Evolutionary conservation across 2,888 invertebrate genomes (phyloP).

Genomic region (Eupsilia transversa): DNA sequence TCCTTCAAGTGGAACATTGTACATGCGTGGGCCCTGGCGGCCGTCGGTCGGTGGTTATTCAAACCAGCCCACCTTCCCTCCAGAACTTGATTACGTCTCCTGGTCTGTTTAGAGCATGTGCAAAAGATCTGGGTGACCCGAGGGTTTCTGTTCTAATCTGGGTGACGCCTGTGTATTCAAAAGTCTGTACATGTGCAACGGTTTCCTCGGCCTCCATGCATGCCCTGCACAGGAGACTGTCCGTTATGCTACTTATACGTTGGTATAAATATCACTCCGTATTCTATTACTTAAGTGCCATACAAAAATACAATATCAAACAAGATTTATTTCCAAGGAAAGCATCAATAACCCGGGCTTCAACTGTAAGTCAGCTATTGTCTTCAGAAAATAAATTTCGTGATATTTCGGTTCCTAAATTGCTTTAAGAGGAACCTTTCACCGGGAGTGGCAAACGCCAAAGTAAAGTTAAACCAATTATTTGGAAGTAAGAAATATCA

Average conservation of each 20-base stretch:
- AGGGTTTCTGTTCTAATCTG: not conserved
- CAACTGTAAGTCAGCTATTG: slow-evolving; percentile 50
- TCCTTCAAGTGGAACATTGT: not conserved
- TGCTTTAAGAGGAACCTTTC: slow-evolving; percentile 81
- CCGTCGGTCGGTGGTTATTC: not conserved
- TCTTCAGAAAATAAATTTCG: slow-evolving; percentile 55
- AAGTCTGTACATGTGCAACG: not conserved
- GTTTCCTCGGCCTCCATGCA: not conserved
- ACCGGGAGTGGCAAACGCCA: slow-evolving; percentile 77
- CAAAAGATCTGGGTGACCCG: not conserved
- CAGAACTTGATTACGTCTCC: not conserved
- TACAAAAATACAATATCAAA: slow-evolving; percentile 38
- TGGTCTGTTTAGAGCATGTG: not conserved
- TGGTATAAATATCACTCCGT: slow-evolving; percentile 2
- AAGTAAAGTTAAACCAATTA: slow-evolving; percentile 82
- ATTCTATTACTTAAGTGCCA: slow-evolving; percentile 17
- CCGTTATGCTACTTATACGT: not conserved
- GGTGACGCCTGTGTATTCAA: not conserved
- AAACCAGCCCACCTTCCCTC: not conserved
- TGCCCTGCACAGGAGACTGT: too few relatives aligned
- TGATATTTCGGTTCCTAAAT: slow-evolving; percentile 74
- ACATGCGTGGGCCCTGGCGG: not conserved
- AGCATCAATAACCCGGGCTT: slow-evolving; percentile 46
- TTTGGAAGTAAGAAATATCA: slow-evolving; percentile 65
- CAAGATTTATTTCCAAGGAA: slow-evolving; percentile 23